Base-by-base conservation (phyloP, 2,888 invertebrate genomes). In the Chrysolina americana region DNA sequence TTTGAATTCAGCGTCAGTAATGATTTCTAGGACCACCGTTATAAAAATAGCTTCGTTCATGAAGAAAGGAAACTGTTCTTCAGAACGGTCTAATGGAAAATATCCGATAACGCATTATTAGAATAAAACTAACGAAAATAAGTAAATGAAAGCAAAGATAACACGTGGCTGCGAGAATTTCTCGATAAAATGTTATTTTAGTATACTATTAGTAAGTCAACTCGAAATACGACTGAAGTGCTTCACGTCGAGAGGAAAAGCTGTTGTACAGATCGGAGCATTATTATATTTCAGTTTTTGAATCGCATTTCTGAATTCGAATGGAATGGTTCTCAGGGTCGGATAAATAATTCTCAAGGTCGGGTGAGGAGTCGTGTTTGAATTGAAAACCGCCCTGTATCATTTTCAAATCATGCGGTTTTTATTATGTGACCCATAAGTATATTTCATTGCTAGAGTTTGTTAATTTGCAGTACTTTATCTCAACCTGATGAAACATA, bases 171-270 rank as follows among this genome's bases (percentile, higher is more conserved):
- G 41, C 23, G 71, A 65, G 75, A 77, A 77, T 78, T 80, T 76
- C 75, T 70, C 74, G 80, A 80, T 80, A 78, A 80, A 78, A 80
- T 80, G 76, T 80, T 80, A 80, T 80, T 80, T 80, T 78, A 78
- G 78, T 78, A 65, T 70, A 73, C 74, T 76, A 71, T 70, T 76
- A 70, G 72, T 75, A 70, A 78, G 73, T 78, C 75, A 73, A 77
- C 75, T 77, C 72, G 74, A 76, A 77, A 75, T 75, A 70, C 62
- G 59, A 56, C 53, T 77, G 75, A 75, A 77, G 75, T 75, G 73
- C 69, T 77, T 71, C 69, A 41, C 68, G 41, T 66, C 66, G 62
- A 68, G 21, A 68, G 66, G 68, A 59, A 13, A 21, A 66, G 72
- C 50, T 28, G 48, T 19, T 41, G 66, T 13, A 19, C 41, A 36